Base-by-base conservation (phyloP, 1,140 invertebrate genomes). In the Calliopsis andreniformis region DNA sequence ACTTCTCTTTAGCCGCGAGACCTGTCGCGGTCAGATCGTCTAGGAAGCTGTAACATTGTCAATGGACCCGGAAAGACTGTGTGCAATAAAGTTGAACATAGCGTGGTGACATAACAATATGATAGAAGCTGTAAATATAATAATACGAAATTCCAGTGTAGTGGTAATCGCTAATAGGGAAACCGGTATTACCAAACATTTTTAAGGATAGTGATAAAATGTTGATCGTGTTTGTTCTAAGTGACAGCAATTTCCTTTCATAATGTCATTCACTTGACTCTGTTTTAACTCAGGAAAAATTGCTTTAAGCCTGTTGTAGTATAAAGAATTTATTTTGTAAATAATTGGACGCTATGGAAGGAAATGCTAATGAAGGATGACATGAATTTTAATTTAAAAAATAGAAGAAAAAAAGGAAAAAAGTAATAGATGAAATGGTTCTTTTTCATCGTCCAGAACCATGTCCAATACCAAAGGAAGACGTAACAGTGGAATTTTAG, bases 51-150 rank as follows among this genome's bases (percentile, higher is more conserved):
- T 7, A 18, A 7, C 25, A 18, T 59, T 59, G 20, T 35, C n/a
- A 58, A 58, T 18, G 8, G 30, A 39, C n/a, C 56, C 7, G 39
- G n/a, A 35, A 47, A 45, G 53, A 53, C 51, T 47, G 28, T 47
- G 28, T 77, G 73, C 61, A 35, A 70, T 61, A 39, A 84, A 86
- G 83, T 84, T 87, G 79, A 87, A 80, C 83, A 85, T 84, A 81
- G 83, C 78, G 73, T 68, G 61, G 20, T 75, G 80, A 85, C 39
- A 75, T 79, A 82, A 86, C 76, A 80, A 73, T 82, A 80, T 80
- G 79, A 84, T 75, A 78, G 47, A 87, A 87, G 79, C 82, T 87
- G 59, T 79, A 87, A 82, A 67, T 77, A 51, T 75, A 82, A 76
- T 73, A 81, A 77, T 76, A 78, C 67, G 77, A 79, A 58, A 61